Evolutionary conservation across 2,113 vertebrate species (phyloP), one percentile per base, ranked within the genome.

Genomic region (Corythaixoides concolor): DNA sequence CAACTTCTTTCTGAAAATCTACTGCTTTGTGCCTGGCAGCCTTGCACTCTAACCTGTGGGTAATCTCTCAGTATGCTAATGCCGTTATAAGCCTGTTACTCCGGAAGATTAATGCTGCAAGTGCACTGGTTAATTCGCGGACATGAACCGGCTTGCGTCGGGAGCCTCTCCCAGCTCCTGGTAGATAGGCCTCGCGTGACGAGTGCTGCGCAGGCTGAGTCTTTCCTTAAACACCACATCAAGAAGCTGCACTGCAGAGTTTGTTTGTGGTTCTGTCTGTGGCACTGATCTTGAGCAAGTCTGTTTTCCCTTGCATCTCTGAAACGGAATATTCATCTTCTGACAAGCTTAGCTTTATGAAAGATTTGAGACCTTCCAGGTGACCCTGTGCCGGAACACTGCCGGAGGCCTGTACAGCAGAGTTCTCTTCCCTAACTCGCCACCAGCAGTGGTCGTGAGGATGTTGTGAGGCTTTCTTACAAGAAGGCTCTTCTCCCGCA

Each of bases 61-160:
- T 97, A 94, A 96, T 97, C 89, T 95, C 95, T 96, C 96, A 92
- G 86, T 96, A 96, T 96, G 85, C 91, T 97, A 95, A 95, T 73
- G 77, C 76, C 75, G 9, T 75, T 89, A 62, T 50, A 79, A 90
- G 63, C 67, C 88, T 98, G 58, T 96, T 97, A 94, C 70, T 82
- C 13, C 5, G 84, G 78, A 93, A 91, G 86, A 89, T 95, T 95
- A 95, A 79, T 75, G 93, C 62, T 94, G 45, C 90, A 92, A 22
- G 24, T 73, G 67, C 56, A 24, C 96, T 94, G 78, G 70, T 97
- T 97, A 87, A 94, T 95, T 97, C 92, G 67, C 66, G 95, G 94
- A 88, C 89, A 33, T 95, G 96, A 95, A 39, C 91, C 47, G 83
- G 3, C 90, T 94, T 95, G 92, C 64, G 92, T 60, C 58, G 47